phyloP scores from a whole-genome alignment of 2,888 invertebrate genomes.

The Anarsia innoxiella region DNA sequence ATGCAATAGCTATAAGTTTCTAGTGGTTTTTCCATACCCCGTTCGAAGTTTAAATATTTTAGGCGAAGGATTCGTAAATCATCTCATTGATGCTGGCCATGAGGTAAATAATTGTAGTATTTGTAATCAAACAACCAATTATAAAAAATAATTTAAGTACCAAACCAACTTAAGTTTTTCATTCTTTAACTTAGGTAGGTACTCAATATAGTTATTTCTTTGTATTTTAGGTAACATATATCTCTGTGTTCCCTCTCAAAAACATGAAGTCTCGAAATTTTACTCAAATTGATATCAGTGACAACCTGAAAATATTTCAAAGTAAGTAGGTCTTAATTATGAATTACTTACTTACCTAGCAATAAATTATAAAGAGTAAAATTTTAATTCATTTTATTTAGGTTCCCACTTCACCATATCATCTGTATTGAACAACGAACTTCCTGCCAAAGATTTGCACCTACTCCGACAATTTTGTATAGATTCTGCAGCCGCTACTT shows the following conservation, averaged over 20 bases:
- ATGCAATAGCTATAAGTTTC: constrained; percentile 17
- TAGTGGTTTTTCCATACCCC: constrained; percentile 23
- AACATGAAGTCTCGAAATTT: no score
- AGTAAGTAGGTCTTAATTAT: no score
- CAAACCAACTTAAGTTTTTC: no score
- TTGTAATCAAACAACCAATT: neutral
- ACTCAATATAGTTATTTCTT: no score
- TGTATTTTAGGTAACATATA: constrained; percentile 21
- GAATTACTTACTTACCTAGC: no score
- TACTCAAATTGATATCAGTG: constrained; percentile 18
- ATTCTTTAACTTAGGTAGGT: no score
- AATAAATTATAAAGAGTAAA: neutral
- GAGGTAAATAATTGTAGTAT: constrained; percentile 20
- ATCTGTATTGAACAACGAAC: neutral
- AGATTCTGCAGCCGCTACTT: neutral
- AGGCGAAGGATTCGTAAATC: constrained; percentile 24
- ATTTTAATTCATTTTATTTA: neutral
- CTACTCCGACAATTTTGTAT: constrained; percentile 1
- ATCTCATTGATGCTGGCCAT: constrained; percentile 22
- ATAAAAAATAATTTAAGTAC: neutral
- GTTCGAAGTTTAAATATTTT: constrained; percentile 24
- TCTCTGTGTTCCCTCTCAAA: constrained; percentile 20
- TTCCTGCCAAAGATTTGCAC: neutral
- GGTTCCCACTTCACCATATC: neutral
- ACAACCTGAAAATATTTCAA: constrained; percentile 9